Evolutionary conservation across 2,113 vertebrate species (phyloP), one percentile per base, ranked within the genome.

Genomic region (Kryptolebias marmoratus): DNA sequence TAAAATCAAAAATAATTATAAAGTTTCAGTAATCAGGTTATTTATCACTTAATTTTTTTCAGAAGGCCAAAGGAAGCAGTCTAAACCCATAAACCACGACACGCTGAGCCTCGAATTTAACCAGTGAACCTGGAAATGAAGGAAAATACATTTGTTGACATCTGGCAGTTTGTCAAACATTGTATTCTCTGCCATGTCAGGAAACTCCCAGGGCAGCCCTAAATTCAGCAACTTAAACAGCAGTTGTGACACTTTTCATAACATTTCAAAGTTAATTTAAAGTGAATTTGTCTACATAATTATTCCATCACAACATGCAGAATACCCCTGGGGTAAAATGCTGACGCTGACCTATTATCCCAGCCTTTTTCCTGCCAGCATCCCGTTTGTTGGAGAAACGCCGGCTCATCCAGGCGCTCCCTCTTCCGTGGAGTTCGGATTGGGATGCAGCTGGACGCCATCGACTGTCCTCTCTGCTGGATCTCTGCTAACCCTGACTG

Each of bases 381-480:
- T 68, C 50, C 22, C 59, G 66, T 45, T 60, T 59, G 50, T 64
- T 71, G 64, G 45, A 77, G 27, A 54, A 62, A 79, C 60, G 56
- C 56, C 8, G 14, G 53, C 59, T 78, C 62, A 30, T 62, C 45
- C 18, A 10, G 39, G 31, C 64, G 68, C 55, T 70, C 49, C 59
- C 47, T 59, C 55, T 64, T 71, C 54, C 49, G 27, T 45, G 42
- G 67, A 73, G 31, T 60, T 64, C 56, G n/a, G 13, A 18, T 30
- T 32, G 30, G 30, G 71, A 11, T 69, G 55, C 79, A 82, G 79
- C 61, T 76, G 71, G 71, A 36, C 68, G n/a, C 18, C 31, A 1
- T 22, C 11, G 28, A 22, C 56, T 11, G 58, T 28, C 64, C 27
- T 64, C 55, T 39, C n/a, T 11, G 39, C 64, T 62, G 10, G 11